Conservation (phyloP, 2,888 invertebrate species). For the Melolontha melolontha region DNA sequence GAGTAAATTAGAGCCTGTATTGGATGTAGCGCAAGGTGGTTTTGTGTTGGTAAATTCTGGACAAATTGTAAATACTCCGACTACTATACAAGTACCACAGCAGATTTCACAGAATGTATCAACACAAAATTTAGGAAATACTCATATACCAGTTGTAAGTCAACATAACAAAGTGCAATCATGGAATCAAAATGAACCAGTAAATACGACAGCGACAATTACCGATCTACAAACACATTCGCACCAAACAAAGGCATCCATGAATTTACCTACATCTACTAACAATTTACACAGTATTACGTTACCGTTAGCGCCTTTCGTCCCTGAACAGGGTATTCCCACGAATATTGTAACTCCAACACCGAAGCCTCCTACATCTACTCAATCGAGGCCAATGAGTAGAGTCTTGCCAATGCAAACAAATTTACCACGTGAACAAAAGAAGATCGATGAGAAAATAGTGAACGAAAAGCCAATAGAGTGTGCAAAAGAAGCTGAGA, state of each 20-base stretch:
- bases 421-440: slow-evolving; percentile 68
- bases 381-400: slow-evolving; percentile 77
- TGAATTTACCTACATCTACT: slow-evolving; percentile 55
- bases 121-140: slow-evolving; percentile 38
- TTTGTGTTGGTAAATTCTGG: slow-evolving; percentile 78
- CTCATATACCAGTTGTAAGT: slow-evolving; percentile 36
- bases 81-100: slow-evolving; percentile 46
- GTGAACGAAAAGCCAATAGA: slow-evolving; percentile 36
- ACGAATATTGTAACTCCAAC: slow-evolving; percentile 81
- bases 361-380: slow-evolving; percentile 64
- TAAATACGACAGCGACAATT: slow-evolving; percentile 5
- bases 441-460: slow-evolving; percentile 62
- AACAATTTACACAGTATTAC: slow-evolving; percentile 71
- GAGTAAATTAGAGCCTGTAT: slow-evolving; percentile 85
- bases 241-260: slow-evolving; percentile 50
- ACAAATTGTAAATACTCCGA: slow-evolving; percentile 65
- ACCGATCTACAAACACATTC: slow-evolving; percentile 54
- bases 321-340: slow-evolving; percentile 73
- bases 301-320: slow-evolving; percentile 70
- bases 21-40: slow-evolving; percentile 77
- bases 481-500: slow-evolving; percentile 29
- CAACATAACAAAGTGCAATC: slow-evolving; percentile 39
- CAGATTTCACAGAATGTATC: slow-evolving; percentile 39
- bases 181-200: slow-evolving; percentile 27
- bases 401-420: slow-evolving; percentile 83